Evolutionary conservation across 2,888 invertebrate species (phyloP), one percentile per base, ranked within the genome.

Genomic region (Meloe dianella): DNA sequence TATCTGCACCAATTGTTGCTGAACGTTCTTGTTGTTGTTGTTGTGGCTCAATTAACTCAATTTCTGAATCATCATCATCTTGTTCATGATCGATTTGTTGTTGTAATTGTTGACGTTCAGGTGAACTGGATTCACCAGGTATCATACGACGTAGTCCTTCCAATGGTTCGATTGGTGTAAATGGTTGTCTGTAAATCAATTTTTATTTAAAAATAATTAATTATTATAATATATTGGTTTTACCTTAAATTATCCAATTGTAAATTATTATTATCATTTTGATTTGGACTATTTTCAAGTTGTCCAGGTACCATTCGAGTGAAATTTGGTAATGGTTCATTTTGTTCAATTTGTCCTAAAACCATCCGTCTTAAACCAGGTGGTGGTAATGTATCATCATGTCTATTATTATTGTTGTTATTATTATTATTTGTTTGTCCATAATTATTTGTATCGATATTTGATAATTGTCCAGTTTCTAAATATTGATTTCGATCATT

Each of bases 401-500:
- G 63, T 30, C 65, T 65, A 65, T 62, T 17, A 30, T 12, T 54
- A 54, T 14, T 24, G 24, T 12, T 54, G 35, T 14, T 24, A 63
- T 35, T 17, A 54, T 61, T 60, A 10, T 35, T 35, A 35, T 35
- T 35, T 58, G 29, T 24, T 27, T 59, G 59, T 10, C 24, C 41
- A 59, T 41, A 66, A 51, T 58, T 60, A 22, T 67, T 71, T n/a
- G 72, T 66, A 73, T 86, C 86, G 10, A 85, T 83, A 73, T 89
- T 88, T 1, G 91, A 91, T 58, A 92, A 82, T 77, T 92, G 91
- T 20, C 92, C 92, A 2, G 92, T 92, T 83, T 92, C 92, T 66
- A 92, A 83, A 80, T 92, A 92, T 80, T 92, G 90, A 79, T 92
- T 91, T 66, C 92, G 85, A 75, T 92, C 92, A 79, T 88, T 89